Base-by-base conservation (phyloP, 2,888 invertebrate genomes). In the Dastarcus helophoroides region DNA sequence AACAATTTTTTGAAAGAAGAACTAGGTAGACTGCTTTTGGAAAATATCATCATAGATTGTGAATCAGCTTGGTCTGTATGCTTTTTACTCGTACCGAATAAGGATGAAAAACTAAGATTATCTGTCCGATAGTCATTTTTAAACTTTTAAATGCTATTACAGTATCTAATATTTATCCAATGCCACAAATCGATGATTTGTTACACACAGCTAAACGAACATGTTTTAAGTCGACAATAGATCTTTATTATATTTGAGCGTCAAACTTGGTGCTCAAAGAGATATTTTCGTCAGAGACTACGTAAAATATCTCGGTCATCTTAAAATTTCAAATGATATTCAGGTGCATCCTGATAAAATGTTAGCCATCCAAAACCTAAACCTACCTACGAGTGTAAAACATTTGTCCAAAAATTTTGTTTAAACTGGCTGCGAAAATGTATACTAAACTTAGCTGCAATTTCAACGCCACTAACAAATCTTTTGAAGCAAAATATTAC, bases 171-270 rank as follows among this genome's bases (percentile, higher is more conserved):
- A 22, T 26, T 2, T 61, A 59, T 22, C 56, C 56, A 1, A 29
- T 60, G 8, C 62, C 62, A 2, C 37, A 54, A 6, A 56, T 61
- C 14, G 61, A 62, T 4, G 59, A 61, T 11, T 33, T 57, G 12
- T 28, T 62, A 4, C 54, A 58, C 23, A 42, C 38, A 1, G 48
- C 55, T 1, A 51, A 48, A 32, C 36, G 35, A 4, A 51, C 33
- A 9, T 19, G 15, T 8, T 40, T 26, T 19, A 42, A 43, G 33
- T 43, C 50, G 5, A 53, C 54, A 1, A 29, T 60, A 3, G 56
- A 59, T 29, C 38, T 60, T 2, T 33, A 47, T n/a, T n/a, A 21
- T 28, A 32, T 23, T 10, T 17, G 22, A 17, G 29, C 8, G 31
- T 35, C 12, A 35, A 37, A 27, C 26, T 35, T 3, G 24, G 33